Evolutionary conservation across 1,140 invertebrate genomes (phyloP).

Genomic region (Drosophila nigromelanica): DNA sequence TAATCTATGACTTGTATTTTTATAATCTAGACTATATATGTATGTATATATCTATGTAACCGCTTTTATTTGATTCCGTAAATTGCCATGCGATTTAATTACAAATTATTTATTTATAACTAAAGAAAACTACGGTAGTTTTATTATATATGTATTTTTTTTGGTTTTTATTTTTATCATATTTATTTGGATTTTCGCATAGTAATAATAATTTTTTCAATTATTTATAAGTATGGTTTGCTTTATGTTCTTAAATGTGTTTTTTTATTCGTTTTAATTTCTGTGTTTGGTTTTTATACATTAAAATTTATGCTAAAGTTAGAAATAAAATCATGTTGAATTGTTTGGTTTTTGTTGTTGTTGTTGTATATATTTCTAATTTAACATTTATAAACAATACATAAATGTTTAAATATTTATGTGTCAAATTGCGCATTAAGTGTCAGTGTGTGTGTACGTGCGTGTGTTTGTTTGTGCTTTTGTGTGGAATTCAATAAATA

Average conservation of each 20-base stretch:
- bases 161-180: constrained; percentile 45
- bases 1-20: no score
- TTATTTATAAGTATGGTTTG: constrained; percentile 65
- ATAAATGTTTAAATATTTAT: constrained; percentile 62
- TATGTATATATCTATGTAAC: no score
- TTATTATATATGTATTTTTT: constrained; percentile 1
- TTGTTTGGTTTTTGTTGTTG: constrained; percentile 47
- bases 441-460: constrained; percentile 12
- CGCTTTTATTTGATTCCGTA: no score
- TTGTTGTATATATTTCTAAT: constrained; percentile 32
- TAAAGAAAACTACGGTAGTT: neutral
- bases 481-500: constrained; percentile 22
- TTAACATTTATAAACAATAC: constrained; percentile 62
- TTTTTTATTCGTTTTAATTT: constrained; percentile 24
- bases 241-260: constrained; percentile 41
- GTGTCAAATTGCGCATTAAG: constrained; percentile 31
- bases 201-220: constrained; percentile 70
- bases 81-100: no score
- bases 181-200: constrained; percentile 80
- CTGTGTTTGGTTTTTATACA: constrained; percentile 61
- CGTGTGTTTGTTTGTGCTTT: neutral
- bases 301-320: constrained; percentile 75
- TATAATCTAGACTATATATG: no score
- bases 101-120: neutral
- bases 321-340: constrained; percentile 76